A percentile compares a stretch with the other conserved stretches of the same genome.
Conservation (phyloP, 2,888 invertebrate species). For the Diaperis boleti region DNA sequence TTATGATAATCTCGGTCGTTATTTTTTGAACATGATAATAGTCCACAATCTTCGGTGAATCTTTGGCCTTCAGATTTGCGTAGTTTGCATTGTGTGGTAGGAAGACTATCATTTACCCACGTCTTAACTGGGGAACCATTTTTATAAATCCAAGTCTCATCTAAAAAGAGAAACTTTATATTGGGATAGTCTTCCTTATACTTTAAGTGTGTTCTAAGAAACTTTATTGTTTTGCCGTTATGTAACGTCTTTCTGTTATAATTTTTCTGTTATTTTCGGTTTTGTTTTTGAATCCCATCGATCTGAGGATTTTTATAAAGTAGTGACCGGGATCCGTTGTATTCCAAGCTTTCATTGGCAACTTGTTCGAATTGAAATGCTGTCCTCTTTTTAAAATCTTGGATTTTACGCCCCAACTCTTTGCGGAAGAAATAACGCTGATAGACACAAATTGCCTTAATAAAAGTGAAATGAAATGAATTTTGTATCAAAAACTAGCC, state of each 20-base stretch:
- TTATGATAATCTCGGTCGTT: constrained; percentile 11
- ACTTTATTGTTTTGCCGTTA: background rate
- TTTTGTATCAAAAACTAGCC: no score
- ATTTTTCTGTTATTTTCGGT: background rate
- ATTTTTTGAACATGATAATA: background rate
- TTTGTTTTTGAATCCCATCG: background rate
- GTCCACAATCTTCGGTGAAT: background rate
- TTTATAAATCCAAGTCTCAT: background rate
- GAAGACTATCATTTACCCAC: background rate
- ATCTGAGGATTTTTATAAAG: background rate
- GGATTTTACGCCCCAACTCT: no score
- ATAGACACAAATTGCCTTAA: no score
- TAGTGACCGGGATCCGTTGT: background rate
- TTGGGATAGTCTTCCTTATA: background rate
- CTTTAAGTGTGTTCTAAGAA: background rate
- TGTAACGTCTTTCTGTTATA: background rate
- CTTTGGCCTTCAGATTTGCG: background rate
- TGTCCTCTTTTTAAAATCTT: background rate
- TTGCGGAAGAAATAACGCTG: no score
- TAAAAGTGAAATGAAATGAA: no score
- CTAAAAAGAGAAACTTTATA: background rate
- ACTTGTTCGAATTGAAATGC: background rate
- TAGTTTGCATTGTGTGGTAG: background rate
- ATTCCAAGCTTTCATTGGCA: background rate
- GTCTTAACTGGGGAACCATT: background rate